Evolutionary conservation across 1,140 invertebrate genomes (phyloP).

Genomic region (Procambarus virginalis): DNA sequence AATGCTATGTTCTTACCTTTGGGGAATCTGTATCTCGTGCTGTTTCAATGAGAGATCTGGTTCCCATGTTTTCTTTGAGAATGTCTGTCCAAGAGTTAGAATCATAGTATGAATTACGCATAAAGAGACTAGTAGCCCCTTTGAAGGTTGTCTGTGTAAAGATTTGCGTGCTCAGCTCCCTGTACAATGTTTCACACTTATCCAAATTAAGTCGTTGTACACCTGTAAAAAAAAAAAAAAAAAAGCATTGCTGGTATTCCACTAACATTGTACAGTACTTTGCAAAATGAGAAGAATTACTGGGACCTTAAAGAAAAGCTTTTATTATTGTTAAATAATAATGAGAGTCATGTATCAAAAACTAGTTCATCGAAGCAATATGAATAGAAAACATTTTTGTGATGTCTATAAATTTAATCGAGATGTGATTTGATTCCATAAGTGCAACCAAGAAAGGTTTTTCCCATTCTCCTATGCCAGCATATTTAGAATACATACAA

Average conservation of each 20-base stretch:
- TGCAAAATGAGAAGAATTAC: neutral
- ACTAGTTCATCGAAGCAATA: too few species aligned
- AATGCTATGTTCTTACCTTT: slow-evolving; percentile 76
- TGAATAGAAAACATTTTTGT: too few species aligned
- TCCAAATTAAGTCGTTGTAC: slow-evolving; percentile 79
- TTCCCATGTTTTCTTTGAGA: slow-evolving; percentile 83
- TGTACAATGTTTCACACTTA: slow-evolving; percentile 81
- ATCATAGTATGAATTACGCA: slow-evolving; percentile 93
- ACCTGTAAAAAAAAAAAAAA: slow-evolving; percentile 74
- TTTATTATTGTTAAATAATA: too few species aligned
- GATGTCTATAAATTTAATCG: too few species aligned
- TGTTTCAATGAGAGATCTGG: slow-evolving; percentile 81
- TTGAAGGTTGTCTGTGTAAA: slow-evolving; percentile 83
- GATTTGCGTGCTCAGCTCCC: slow-evolving; percentile 81
- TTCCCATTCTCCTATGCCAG: too few species aligned
- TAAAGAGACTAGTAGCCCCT: slow-evolving; percentile 87
- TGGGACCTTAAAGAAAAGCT: too few species aligned
- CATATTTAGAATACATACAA: too few species aligned
- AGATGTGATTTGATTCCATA: too few species aligned
- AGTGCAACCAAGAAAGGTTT: too few species aligned
- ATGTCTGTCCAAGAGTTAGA: slow-evolving; percentile 89
- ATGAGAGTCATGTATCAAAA: too few species aligned
- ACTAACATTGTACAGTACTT: neutral
- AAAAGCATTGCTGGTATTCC: neutral
- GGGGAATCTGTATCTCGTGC: slow-evolving; percentile 78